A percentile compares a stretch with the other conserved stretches of the same genome.
Conservation (phyloP, 2,113 vertebrate species). For the Bos taurus region DNA sequence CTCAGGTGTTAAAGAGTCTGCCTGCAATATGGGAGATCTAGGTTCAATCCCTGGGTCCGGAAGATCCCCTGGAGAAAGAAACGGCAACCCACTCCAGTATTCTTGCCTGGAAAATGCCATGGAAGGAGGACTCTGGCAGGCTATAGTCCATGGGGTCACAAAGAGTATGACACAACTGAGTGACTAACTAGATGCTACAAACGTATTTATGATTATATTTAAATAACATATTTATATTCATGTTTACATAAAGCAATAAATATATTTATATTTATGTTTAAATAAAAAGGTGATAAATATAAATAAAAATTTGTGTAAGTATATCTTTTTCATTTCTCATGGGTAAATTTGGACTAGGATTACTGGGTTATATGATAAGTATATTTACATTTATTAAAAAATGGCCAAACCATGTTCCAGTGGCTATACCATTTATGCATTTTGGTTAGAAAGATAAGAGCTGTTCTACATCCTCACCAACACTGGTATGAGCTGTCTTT, state of each 20-base stretch:
- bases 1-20: neutral
- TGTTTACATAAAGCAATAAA: neutral
- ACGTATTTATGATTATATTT: neutral
- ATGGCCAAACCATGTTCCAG: neutral
- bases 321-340: neutral
- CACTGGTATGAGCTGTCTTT: neutral
- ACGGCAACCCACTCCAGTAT: neutral
- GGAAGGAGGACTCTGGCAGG: neutral
- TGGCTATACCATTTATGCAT: neutral
- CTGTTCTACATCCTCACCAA: neutral
- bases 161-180: neutral
- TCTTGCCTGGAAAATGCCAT: neutral
- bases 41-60: fast-evolving
- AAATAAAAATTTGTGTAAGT: neutral
- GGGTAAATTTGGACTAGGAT: neutral
- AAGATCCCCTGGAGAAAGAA: neutral
- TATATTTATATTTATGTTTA: neutral
- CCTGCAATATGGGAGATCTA: neutral
- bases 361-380: neutral
- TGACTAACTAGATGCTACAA: neutral
- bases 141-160: neutral
- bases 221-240: neutral
- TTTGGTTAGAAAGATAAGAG: neutral
- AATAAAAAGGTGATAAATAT: neutral
- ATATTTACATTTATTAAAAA: neutral